phyloP scores from a whole-genome alignment of 1,140 invertebrate genomes.

The Drusus annulatus region DNA sequence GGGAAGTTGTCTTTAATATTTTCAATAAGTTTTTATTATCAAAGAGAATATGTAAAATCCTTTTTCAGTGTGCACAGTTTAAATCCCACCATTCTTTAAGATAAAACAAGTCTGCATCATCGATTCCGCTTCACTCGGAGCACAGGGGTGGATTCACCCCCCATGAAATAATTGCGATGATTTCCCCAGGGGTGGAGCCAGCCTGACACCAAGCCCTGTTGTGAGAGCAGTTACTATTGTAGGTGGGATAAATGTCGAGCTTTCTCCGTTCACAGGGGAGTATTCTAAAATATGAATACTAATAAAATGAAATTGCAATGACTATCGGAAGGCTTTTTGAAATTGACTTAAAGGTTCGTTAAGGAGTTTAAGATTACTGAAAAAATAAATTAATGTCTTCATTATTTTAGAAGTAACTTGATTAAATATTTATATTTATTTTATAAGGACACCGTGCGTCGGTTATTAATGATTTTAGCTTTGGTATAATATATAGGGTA shows the following conservation, averaged over 20 bases:
- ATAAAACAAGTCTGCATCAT: slow-evolving; percentile 2
- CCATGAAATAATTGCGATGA: slow-evolving; percentile 39
- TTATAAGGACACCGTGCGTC: too few species aligned
- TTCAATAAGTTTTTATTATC: too few species aligned
- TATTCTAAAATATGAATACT: slow-evolving; percentile 2
- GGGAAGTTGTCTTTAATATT: too few species aligned
- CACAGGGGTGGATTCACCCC: slow-evolving; percentile 15
- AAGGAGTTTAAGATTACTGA: too few species aligned
- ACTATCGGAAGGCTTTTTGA: background rate
- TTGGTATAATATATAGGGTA: too few species aligned
- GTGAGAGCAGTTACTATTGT: slow-evolving; percentile 24
- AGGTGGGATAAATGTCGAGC: slow-evolving; percentile 39
- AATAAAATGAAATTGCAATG: slow-evolving; percentile 14
- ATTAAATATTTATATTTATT: too few species aligned
- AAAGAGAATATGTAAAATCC: too few species aligned
- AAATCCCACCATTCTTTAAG: background rate
- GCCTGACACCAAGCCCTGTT: slow-evolving; percentile 31
- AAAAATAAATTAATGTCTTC: too few species aligned
- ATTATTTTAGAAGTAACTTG: too few species aligned
- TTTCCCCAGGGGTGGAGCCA: slow-evolving; percentile 22
- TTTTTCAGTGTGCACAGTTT: background rate
- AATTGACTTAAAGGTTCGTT: too few species aligned
- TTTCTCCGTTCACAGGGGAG: slow-evolving; percentile 18
- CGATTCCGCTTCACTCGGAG: background rate
- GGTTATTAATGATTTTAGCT: too few species aligned